Evolutionary conservation across 2,888 invertebrate species (phyloP), one percentile per base, ranked within the genome.

Genomic region (Cataglyphis livida): DNA sequence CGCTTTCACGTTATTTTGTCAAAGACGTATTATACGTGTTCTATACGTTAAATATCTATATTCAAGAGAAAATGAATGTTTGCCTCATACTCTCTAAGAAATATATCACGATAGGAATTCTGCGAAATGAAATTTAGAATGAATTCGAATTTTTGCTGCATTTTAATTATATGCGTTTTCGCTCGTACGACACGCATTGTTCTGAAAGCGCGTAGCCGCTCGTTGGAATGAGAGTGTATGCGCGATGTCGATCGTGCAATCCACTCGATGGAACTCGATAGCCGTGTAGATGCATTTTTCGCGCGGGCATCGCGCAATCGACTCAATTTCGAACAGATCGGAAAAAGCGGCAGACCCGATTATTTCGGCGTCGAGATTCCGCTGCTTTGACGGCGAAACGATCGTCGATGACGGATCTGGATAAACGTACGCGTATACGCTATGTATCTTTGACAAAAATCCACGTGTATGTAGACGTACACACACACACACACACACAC

Each of bases 191-290:
- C 81, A 54, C 65, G 57, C 65, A 74, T 76, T 76, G 65, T 65
- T 65, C 59, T 65, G 38, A 78, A 76, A 81, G 65, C 64, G 12
- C 51, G 38, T 44, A 12, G 73, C 59, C 79, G 73, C 61, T 61
- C 81, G 38, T 62, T 41, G 75, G 38, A 79, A 74, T 28, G 48
- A 81, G 75, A 74, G 62, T 4, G 57, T 59, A 44, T 21, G 62
- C 21, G 38, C 51, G 38, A 51, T 71, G 87, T 88, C 86, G 86
- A 88, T 82, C 76, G 82, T 66, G 81, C 89, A 88, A 88, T 88
- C 89, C 83, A 76, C 87, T 88, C 83, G 84, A 88, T 84, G 88
- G 84, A 88, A 82, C 65, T 83, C 81, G 82, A 85, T 85, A 82
- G 78, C 81, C 76, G 82, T 75, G 62, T 78, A 81, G 88, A 88